Evolutionary conservation across 2,797 vertebrate genomes (phyloP).

Genomic region (Hipposideros larvatus): DNA sequence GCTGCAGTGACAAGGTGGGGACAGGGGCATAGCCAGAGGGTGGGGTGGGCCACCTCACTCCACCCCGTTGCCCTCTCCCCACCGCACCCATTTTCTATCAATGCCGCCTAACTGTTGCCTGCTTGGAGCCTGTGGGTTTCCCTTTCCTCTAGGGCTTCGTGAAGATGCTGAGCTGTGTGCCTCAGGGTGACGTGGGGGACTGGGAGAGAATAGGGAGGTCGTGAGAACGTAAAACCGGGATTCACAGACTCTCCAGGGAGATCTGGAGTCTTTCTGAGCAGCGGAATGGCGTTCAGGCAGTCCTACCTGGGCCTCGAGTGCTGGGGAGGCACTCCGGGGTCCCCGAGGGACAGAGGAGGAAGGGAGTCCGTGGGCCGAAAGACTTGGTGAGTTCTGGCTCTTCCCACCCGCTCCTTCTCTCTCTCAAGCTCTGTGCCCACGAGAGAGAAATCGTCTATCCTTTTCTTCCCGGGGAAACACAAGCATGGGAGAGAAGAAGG

Average conservation of each 20-base stretch:
- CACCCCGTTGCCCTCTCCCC: background rate
- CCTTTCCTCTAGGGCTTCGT: background rate
- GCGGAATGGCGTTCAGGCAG: fast-evolving
- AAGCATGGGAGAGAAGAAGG: background rate
- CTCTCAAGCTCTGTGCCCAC: background rate
- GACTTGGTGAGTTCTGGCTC: background rate
- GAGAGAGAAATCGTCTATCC: background rate
- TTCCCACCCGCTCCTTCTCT: background rate
- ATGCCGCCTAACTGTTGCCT: background rate
- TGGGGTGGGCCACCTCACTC: fast-evolving
- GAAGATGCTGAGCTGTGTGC: background rate
- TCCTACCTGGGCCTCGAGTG: background rate
- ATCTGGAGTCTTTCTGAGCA: fast-evolving
- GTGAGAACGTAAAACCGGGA: background rate
- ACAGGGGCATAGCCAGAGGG: background rate
- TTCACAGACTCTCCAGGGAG: background rate
- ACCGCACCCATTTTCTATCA: no score
- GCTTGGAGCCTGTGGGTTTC: background rate
- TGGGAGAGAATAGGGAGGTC: fast-evolving
- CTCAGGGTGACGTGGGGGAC: fast-evolving
- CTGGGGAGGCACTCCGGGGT: fast-evolving
- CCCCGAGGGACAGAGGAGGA: fast-evolving
- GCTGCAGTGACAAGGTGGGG: background rate
- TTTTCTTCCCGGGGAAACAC: background rate
- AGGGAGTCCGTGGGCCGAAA: background rate